Conservation (phyloP, 2,797 vertebrate species). For the Crossoptilon crossoptilon region DNA sequence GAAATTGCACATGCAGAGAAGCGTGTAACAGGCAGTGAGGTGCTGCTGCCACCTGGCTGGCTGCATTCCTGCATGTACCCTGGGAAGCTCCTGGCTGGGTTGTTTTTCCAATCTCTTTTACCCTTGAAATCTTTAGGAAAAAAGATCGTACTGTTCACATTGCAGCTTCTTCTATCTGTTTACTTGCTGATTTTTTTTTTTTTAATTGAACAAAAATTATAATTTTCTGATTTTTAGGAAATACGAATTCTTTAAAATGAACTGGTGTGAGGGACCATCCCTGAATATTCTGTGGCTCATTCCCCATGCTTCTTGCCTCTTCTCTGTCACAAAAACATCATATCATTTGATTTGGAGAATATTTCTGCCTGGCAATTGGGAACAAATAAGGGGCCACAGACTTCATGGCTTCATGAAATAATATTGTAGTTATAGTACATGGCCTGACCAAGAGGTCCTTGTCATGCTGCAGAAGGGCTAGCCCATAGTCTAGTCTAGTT, state of each 20-base stretch:
- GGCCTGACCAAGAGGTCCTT: not conserved
- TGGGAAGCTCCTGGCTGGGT: not conserved
- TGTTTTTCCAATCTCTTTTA: not conserved
- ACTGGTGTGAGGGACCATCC: not conserved
- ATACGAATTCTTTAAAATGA: not conserved
- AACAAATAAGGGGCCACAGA: not conserved
- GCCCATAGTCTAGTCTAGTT: not conserved
- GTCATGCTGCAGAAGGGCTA: not conserved
- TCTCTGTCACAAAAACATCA: not conserved
- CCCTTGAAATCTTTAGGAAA: not conserved
- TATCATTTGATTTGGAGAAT: not conserved
- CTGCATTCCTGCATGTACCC: not conserved
- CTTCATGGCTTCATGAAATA: not conserved
- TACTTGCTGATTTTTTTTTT: not conserved
- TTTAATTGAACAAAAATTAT: not conserved
- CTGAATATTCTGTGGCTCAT: not conserved
- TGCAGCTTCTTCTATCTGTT: not conserved
- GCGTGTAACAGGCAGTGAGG: not conserved
- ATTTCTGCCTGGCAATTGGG: not conserved
- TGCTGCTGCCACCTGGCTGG: not conserved
- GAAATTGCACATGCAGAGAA: not conserved
- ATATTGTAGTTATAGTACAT: not conserved
- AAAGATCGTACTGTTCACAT: not conserved
- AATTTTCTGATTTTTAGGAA: not conserved
- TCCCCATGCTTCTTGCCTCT: not conserved